Conservation (phyloP, 2,888 invertebrate genomes). For the Drosophila koepferae region DNA sequence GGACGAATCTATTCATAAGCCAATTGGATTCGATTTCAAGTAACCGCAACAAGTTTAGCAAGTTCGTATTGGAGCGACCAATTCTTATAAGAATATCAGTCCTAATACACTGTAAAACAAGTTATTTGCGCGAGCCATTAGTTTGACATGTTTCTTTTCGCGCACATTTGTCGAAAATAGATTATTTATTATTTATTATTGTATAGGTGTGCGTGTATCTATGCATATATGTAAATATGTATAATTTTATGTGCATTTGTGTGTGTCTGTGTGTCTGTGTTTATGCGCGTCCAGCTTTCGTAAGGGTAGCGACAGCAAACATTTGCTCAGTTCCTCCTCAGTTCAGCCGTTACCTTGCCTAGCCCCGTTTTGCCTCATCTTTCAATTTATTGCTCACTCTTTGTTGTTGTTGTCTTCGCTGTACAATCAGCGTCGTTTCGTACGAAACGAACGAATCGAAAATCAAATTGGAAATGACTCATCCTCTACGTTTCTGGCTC, state of each 20-base stretch:
- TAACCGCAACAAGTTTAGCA: slow-evolving; percentile 3
- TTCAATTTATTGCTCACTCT: slow-evolving; percentile 61
- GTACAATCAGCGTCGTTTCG: slow-evolving; percentile 74
- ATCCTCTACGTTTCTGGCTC: slow-evolving; percentile 43
- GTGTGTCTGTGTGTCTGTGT: neutral
- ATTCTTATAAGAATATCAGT: neutral
- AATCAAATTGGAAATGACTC: slow-evolving; percentile 75
- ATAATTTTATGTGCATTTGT: neutral
- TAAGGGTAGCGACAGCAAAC: slow-evolving; percentile 31
- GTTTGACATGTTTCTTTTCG: neutral
- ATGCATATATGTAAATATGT: slow-evolving; percentile 2
- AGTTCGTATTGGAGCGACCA: neutral
- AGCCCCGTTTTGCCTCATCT: slow-evolving; percentile 36
- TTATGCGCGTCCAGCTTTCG: slow-evolving; percentile 26
- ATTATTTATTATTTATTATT: neutral
- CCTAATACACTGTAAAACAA: neutral
- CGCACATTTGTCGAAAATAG: neutral
- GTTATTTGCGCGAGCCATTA: neutral
- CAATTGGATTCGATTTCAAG: slow-evolving; percentile 4
- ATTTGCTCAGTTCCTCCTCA: slow-evolving; percentile 36
- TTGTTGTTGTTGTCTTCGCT: slow-evolving; percentile 25
- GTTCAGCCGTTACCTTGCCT: slow-evolving; percentile 24
- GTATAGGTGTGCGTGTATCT: neutral
- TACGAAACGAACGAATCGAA: slow-evolving; percentile 72
- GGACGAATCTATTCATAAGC: neutral